These are phyloP conservation scores for Metopia argyrocephala DNA, from an alignment of 2,888 invertebrate genomes.

Conservation along the genomic window DNA sequence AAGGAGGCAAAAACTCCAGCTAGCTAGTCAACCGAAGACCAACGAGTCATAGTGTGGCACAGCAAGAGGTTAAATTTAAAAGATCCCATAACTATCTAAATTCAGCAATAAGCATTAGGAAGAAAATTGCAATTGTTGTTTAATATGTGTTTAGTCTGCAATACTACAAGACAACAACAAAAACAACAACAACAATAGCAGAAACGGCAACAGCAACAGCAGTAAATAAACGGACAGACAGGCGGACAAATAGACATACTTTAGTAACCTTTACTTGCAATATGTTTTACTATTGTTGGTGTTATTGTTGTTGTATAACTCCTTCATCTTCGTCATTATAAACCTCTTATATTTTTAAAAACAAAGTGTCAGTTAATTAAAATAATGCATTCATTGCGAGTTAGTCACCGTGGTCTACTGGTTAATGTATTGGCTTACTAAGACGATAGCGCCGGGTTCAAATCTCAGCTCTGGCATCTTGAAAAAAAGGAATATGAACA, in stretches of 20 bases:
- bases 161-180: conserved; percentile 51
- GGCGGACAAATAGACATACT: conserved; percentile 50
- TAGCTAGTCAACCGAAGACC: conserved; percentile 1
- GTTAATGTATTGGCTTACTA: too few relatives aligned
- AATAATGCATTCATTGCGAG: conserved; percentile 11
- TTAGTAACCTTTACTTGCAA: conserved; percentile 63
- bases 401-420: background rate
- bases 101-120: conserved; percentile 77
- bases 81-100: conserved; percentile 70
- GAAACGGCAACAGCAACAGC: background rate
- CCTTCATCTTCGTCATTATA: conserved; percentile 51
- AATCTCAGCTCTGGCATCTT: too few relatives aligned
- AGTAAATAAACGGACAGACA: background rate
- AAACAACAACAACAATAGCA: background rate
- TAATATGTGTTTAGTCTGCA: conserved; percentile 61
- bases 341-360: conserved; percentile 8
- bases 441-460: too few relatives aligned
- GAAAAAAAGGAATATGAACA: too few relatives aligned
- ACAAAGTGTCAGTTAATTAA: background rate
- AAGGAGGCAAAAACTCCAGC: background rate
- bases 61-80: conserved; percentile 64
- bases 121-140: conserved; percentile 75
- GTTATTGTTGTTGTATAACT: conserved; percentile 46
- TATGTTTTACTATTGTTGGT: conserved; percentile 54
- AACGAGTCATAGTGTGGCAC: conserved; percentile 58